Conservation (phyloP, 2,113 vertebrate species). For the Dicentrarchus labrax region DNA sequence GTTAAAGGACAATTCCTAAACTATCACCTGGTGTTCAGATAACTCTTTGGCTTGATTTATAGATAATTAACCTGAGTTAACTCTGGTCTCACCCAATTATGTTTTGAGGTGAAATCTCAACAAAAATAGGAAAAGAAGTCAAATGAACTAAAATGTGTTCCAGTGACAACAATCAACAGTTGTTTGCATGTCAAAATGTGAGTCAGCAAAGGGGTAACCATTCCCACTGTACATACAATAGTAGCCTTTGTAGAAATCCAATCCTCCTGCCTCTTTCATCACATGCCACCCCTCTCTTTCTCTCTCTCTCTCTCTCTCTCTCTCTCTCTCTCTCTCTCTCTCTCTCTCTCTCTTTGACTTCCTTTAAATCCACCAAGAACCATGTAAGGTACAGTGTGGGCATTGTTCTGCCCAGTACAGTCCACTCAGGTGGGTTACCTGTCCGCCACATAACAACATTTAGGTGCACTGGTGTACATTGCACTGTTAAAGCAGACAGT, state of each 20-base stretch:
- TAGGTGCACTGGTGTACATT: background rate
- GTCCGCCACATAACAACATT: background rate
- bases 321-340: no score
- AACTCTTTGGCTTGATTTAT: background rate
- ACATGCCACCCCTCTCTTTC: background rate
- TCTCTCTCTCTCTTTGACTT: no score
- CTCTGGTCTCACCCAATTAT: background rate
- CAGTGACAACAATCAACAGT: background rate
- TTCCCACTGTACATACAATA: slow-evolving; percentile 41
- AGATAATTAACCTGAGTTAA: background rate
- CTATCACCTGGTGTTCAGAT: background rate
- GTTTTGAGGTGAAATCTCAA: background rate
- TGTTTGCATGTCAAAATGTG: slow-evolving; percentile 1
- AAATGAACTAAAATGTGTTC: background rate
- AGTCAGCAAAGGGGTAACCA: slow-evolving; percentile 14
- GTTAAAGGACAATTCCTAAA: background rate
- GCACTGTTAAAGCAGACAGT: background rate
- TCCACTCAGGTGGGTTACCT: slow-evolving; percentile 1
- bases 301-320: background rate
- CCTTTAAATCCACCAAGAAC: slow-evolving; percentile 34
- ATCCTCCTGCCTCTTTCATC: slow-evolving; percentile 4
- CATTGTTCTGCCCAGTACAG: slow-evolving; percentile 34
- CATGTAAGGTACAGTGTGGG: slow-evolving; percentile 21
- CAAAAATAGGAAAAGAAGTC: background rate
- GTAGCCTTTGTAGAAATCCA: slow-evolving; percentile 45